Base-by-base conservation (phyloP, 2,888 invertebrate genomes). In the Agriopis leucophaearia region DNA sequence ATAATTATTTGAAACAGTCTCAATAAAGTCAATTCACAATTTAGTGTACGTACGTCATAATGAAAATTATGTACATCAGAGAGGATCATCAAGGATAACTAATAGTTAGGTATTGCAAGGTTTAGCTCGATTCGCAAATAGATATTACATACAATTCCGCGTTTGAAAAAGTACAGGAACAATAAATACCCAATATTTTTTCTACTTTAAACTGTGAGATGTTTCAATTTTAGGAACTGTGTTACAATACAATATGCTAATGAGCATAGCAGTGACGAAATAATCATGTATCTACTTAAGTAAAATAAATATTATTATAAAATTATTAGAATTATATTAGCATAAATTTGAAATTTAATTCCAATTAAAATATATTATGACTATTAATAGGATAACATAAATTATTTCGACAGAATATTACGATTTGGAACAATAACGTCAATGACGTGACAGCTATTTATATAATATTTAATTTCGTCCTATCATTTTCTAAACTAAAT, bases 1-100 rank as follows among this genome's bases (percentile, higher is more conserved):
- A 35, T 12, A n/a, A 38, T 18, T 52, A 15, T 54, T 40, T 52
- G 7, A 40, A 15, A 54, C 15, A 54, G 38, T 54, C 12, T 54
- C 15, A 36, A 38, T n/a, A n/a, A n/a, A n/a, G n/a, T n/a, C n/a
- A n/a, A 40, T 54, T n/a, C 9, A 51, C 18, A 51, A 8, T 8
- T 5, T 47, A 12, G 2, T 45, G n/a, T 45, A 45, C 45, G 15
- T 45, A n/a, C n/a, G n/a, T n/a, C n/a, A n/a, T n/a, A n/a, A n/a
- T 40, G 38, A 40, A 6, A 40, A 40, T 40, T 40, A 44, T 44
- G 13, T 44, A 42, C 10, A 42, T 12, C 4, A 42, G 13, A 42
- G 42, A 42, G 42, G 42, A 42, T 9, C 42, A 42, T 42, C 12
- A 42, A 0, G 12, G 12, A 42, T 5, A 0, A 42, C 8, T 27